Percentiles rank a stretch among this genome's conserved stretches.
Evolutionary conservation across 2,113 vertebrate species (phyloP).

Genomic region (Monarcha castaneiventris): DNA sequence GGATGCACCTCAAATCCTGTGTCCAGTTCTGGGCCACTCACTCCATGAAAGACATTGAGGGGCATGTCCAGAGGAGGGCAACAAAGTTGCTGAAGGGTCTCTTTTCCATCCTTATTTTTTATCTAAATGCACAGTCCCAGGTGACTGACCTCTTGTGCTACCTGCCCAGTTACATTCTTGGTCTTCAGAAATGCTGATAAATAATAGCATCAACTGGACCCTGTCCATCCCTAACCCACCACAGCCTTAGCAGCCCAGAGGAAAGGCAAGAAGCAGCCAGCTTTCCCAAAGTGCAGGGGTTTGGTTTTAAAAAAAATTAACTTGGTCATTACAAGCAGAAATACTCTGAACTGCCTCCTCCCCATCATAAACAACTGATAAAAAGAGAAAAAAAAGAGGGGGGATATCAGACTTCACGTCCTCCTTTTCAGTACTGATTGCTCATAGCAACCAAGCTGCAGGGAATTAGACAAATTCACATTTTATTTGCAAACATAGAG

Average conservation of each 20-base stretch:
- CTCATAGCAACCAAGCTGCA: background rate
- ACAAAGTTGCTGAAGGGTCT: background rate
- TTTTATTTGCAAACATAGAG: background rate
- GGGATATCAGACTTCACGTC: accelerated
- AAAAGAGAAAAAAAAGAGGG: background rate
- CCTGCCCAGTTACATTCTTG: background rate
- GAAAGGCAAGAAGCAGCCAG: background rate
- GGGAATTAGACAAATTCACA: background rate
- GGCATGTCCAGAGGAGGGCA: background rate
- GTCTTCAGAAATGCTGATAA: background rate
- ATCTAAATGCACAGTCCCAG: background rate
- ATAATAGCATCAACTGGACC: background rate
- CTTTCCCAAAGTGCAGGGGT: background rate
- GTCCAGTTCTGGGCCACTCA: background rate
- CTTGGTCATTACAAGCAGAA: background rate
- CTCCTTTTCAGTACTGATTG: background rate
- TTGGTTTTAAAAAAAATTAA: background rate
- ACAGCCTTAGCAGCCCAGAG: background rate
- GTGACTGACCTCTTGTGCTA: no score
- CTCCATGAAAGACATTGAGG: background rate
- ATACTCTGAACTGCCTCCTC: background rate
- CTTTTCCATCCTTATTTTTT: background rate
- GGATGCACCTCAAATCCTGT: background rate
- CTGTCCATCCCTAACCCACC: background rate
- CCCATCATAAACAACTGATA: background rate